These are phyloP conservation scores for Ormyrus thymus DNA, from an alignment of 2,888 invertebrate species.

Conservation along the genomic window DNA sequence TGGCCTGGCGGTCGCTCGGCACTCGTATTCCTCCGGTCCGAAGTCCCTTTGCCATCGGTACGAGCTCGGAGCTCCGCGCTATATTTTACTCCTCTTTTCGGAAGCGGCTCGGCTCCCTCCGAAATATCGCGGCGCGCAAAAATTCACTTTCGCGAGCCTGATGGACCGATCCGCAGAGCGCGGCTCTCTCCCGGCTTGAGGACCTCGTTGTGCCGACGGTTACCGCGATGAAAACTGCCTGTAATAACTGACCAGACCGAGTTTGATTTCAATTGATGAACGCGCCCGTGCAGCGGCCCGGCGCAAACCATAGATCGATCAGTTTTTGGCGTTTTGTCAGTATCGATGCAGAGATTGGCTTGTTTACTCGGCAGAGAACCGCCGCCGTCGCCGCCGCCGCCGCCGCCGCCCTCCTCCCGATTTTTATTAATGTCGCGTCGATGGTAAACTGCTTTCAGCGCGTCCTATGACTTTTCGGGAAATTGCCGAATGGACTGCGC, in stretches of 20 bases:
- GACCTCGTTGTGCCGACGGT: not conserved
- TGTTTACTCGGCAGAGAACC: constrained; percentile 43
- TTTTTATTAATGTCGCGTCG: constrained; percentile 54
- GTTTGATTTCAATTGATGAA: constrained; percentile 55
- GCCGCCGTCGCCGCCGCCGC: constrained; percentile 7
- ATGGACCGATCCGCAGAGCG: not conserved
- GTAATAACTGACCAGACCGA: constrained; percentile 52
- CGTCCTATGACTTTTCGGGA: constrained; percentile 28
- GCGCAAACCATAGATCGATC: constrained; percentile 36
- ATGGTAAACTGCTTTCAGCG: constrained; percentile 42
- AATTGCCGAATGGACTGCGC: constrained; percentile 24
- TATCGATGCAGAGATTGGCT: constrained; percentile 46
- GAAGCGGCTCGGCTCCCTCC: not conserved
- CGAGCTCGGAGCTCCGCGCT: not conserved
- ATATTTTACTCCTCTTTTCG: constrained; percentile 39
- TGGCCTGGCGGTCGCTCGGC: constrained; percentile 69
- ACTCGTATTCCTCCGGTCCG: constrained; percentile 24
- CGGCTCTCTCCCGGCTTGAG: not conserved
- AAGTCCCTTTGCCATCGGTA: not conserved
- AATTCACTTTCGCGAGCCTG: constrained; percentile 31
- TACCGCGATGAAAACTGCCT: constrained; percentile 51
- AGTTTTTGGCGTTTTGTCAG: constrained; percentile 49
- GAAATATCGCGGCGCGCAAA: constrained; percentile 44
- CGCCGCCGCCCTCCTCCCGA: not conserved
- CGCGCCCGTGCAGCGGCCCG: constrained; percentile 4